Base-by-base conservation (phyloP, 2,797 vertebrate species). In the Okamejei kenojei region DNA sequence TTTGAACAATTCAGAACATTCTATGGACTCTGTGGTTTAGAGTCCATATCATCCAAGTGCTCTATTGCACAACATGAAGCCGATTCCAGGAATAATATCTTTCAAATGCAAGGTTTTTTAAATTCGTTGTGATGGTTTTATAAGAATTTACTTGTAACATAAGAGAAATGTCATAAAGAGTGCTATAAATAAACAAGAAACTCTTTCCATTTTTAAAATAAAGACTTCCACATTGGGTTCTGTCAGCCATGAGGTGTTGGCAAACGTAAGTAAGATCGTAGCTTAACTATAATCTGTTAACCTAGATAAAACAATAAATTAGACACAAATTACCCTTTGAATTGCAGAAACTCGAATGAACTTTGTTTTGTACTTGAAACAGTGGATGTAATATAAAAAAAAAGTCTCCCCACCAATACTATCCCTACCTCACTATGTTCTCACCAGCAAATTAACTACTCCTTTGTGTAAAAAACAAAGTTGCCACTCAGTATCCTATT, bases 191-290 rank as follows among this genome's bases (percentile, higher is more conserved):
- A 82, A 82, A 93, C 86, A 11, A 73, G 88, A 13, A 58, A 93
- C 61, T 93, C 93, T 93, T 90, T 92, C 68, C 0, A 21, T 95
- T 93, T 93, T 94, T 93, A 94, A 23, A 93, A 63, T 94, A 98
- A 97, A 93, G 98, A 99, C 97, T 99, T 95, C 98, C 98, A 93
- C 97, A 99, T 78, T 99, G 98, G 98, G 97, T 99, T 94, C 95
- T 98, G 93, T 99, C 98, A 1, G 98, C 98, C 93, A 98, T 99
- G 98, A 99, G 98, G 95, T 99, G 98, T 94, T 99, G 61, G 98
- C 97, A 94, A 99, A 98, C 88, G 98, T 99, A 96, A 99, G 98
- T 98, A 96, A 93, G 19, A 19, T 80, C 1, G 15, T 88, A 88
- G n/a, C n/a, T 68, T 35, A 5, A 9, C 61, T 35, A 63, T 65